Evolutionary conservation across 1,140 invertebrate species (phyloP).

Genomic region (Wasmannia auropunctata): DNA sequence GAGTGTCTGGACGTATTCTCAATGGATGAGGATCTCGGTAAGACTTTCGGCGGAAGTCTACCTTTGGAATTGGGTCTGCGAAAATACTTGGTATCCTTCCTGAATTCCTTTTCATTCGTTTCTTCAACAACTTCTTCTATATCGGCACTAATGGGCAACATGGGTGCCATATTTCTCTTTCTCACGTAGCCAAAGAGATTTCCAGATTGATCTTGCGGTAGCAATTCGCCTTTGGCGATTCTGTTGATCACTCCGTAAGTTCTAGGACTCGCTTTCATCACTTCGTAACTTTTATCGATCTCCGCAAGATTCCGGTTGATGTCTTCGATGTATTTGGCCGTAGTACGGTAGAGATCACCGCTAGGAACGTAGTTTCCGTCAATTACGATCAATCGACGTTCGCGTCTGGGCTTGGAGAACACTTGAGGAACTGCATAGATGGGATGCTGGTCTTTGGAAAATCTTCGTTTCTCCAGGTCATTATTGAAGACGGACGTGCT

Average conservation of each 20-base stretch:
- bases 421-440: constrained; percentile 76
- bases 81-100: not conserved
- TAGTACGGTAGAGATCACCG: constrained; percentile 80
- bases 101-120: not conserved
- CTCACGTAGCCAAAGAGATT: constrained; percentile 66
- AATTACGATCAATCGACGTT: constrained; percentile 46
- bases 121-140: not conserved
- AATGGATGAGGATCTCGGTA: constrained; percentile 79
- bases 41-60: constrained; percentile 73
- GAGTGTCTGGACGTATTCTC: constrained; percentile 79
- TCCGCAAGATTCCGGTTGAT: constrained; percentile 82
- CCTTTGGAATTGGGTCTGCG: constrained; percentile 74
- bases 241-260: constrained; percentile 78
- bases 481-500: not conserved
- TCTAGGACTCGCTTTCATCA: constrained; percentile 65
- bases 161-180: constrained; percentile 80
- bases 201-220: constrained; percentile 4
- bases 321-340: constrained; percentile 81
- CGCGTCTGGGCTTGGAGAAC: constrained; percentile 37
- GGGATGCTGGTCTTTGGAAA: constrained; percentile 63
- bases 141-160: constrained; percentile 75
- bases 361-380: constrained; percentile 80
- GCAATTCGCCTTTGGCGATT: constrained; percentile 59
- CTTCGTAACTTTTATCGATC: constrained; percentile 81
- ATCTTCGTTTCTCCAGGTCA: not conserved